Percentiles rank a stretch among this genome's conserved stretches.
These are phyloP conservation scores for Coronaproctus castanopsis DNA, from an alignment of 2,888 invertebrate genomes.

Conservation along the genomic window DNA sequence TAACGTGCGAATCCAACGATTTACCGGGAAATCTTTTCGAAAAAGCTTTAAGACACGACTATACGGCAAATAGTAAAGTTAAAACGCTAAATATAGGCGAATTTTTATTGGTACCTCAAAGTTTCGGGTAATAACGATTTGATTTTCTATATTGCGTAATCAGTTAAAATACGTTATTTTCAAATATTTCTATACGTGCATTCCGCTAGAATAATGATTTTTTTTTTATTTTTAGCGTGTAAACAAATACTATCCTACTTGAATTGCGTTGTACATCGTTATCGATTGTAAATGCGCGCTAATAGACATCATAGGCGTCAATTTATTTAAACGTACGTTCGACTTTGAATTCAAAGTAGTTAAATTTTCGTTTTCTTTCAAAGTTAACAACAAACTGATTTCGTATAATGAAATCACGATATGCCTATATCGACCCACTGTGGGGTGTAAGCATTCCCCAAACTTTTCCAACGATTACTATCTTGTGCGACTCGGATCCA, in stretches of 20 bases:
- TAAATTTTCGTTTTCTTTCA: neutral
- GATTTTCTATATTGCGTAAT: neutral
- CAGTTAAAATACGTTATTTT: neutral
- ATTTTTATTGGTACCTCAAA: constrained; percentile 80
- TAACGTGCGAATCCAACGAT: constrained; percentile 68
- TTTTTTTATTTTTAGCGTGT: too few relatives aligned
- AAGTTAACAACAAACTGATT: neutral
- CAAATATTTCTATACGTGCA: too few relatives aligned
- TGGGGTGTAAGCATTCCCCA: neutral
- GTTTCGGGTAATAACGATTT: constrained; percentile 49
- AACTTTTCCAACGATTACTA: neutral
- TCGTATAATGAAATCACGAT: too few relatives aligned
- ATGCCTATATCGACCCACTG: neutral
- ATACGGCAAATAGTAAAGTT: constrained; percentile 58
- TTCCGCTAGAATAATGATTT: too few relatives aligned
- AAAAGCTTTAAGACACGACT: constrained; percentile 57
- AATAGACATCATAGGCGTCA: neutral
- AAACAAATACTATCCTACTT: too few relatives aligned
- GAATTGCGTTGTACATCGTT: neutral
- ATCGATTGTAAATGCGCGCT: neutral
- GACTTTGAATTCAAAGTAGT: neutral
- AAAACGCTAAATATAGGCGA: constrained; percentile 72
- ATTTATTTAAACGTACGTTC: neutral
- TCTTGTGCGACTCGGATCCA: too few relatives aligned
- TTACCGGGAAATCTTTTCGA: constrained; percentile 62